A percentile compares a stretch with the other conserved stretches of the same genome.
These are phyloP conservation scores for Tachysurus fulvidraco DNA, from an alignment of 2,113 vertebrate genomes.

Conservation along the genomic window DNA sequence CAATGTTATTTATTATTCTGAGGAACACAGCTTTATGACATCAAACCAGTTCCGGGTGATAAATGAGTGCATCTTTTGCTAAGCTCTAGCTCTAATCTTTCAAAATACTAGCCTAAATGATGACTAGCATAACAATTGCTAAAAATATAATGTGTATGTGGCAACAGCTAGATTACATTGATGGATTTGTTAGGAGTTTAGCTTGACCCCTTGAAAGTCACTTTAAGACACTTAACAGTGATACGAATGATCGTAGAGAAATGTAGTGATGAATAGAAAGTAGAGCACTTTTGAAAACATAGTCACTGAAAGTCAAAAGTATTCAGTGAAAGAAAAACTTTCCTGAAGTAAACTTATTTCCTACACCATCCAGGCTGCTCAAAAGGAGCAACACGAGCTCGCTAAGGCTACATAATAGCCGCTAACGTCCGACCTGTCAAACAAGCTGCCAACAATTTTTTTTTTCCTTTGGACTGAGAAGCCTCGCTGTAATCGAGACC, in stretches of 20 bases:
- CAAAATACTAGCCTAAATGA: not conserved
- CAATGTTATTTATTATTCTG: no score
- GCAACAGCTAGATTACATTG: not conserved
- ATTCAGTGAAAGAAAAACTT: not conserved
- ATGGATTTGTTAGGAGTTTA: not conserved
- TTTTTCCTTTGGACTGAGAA: not conserved
- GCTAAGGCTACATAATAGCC: not conserved
- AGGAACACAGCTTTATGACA: no score
- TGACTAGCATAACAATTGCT: not conserved
- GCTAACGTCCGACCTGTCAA: conserved; percentile 15
- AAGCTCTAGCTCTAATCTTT: no score
- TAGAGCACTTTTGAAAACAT: not conserved
- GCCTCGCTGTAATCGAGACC: not conserved
- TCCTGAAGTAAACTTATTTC: not conserved
- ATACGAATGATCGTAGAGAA: not conserved
- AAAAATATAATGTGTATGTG: not conserved
- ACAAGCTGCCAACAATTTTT: not conserved
- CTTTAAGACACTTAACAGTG: not conserved
- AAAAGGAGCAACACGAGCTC: not conserved
- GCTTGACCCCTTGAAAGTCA: not conserved
- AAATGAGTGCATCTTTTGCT: not conserved
- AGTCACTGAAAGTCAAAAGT: not conserved
- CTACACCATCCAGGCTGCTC: not conserved
- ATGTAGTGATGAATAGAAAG: not conserved
- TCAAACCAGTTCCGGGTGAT: not conserved